Base-by-base conservation (phyloP, 2,888 invertebrate species). In the Melanargia galathea region DNA sequence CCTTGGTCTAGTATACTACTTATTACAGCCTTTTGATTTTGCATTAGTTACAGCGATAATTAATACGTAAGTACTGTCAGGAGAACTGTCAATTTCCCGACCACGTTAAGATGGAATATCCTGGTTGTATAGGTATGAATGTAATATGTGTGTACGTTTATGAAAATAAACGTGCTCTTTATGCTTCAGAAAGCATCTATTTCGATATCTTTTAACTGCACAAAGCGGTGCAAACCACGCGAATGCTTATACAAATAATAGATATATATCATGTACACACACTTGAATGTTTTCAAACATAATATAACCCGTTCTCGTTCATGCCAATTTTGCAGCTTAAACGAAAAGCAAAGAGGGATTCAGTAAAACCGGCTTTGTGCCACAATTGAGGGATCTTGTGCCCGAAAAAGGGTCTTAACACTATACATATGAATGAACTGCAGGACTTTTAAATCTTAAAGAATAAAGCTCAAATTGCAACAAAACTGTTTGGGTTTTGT, bases 301-400 rank as follows among this genome's bases (percentile, higher is more conserved):
- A 43, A 43, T 43, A 46, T 46, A 63, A 62, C 59, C 60, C 61
- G 51, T 60, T 66, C 57, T 59, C 65, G 65, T 66, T 65, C 64
- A 67, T 67, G 66, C 63, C 68, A 71, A 71, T 71, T 72, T 71
- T 63, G 63, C 64, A 60, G 70, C 55, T 67, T 60, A 64, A 60
- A 60, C 56, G 57, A 66, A 64, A 69, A 63, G 66, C 65, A 69
- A 68, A 67, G 66, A 60, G 65, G 64, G 65, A 64, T 64, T 71
- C 66, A 65, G 65, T 71, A 65, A 68, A 70, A 68, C 64, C 62
- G 61, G 62, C 64, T 70, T 71, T 71, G 70, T 71, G 61, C 65
- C 64, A 56, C 62, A 63, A 66, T 66, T 67, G 64, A 66, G 60
- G 66, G 68, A 65, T 71, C 70, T 70, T 67, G 64, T 67, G 65